Evolutionary conservation across 37 sponge, comb jelly and placozoan genomes (phyloP).

Genomic region (Haliclona indistincta): DNA sequence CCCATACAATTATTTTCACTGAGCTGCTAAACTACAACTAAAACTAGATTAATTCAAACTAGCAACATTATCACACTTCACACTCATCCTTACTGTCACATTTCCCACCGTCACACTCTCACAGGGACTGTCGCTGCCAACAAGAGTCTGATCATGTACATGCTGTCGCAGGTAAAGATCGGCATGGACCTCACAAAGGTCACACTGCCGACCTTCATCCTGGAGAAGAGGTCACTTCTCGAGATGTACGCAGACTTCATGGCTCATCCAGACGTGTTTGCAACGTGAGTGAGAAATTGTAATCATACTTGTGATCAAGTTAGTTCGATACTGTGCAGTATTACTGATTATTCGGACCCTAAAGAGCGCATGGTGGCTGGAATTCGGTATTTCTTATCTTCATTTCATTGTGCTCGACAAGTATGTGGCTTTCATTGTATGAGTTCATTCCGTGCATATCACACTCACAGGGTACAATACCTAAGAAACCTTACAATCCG

Average conservation of each 20-base stretch:
- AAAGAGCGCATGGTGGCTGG: constrained; percentile 78
- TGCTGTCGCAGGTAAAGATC: constrained; percentile 90
- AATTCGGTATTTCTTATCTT: constrained; percentile 85
- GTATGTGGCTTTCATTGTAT: constrained; percentile 16
- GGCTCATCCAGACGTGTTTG: constrained; percentile 93
- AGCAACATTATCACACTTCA: too few relatives aligned
- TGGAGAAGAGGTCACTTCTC: constrained; percentile 97
- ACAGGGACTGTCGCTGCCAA: constrained; percentile 73
- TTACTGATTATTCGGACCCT: constrained; percentile 68
- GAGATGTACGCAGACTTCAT: constrained; percentile 99
- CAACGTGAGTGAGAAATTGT: constrained; percentile 52
- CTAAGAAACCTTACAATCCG: constrained; percentile 99
- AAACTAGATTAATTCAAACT: too few relatives aligned
- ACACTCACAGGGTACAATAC: constrained; percentile 66
- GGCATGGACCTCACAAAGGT: constrained; percentile 97
- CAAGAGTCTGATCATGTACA: constrained; percentile 90
- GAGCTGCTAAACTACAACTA: too few relatives aligned
- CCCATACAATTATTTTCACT: too few relatives aligned
- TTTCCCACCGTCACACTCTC: too few relatives aligned
- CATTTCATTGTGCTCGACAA: constrained; percentile 95
- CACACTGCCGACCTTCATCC: constrained; percentile 95
- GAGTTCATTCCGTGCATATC: not conserved
- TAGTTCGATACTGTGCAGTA: constrained; percentile 23
- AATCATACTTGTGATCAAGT: not conserved
- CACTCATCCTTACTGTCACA: too few relatives aligned